These are phyloP conservation scores for Thysanoteuthis rhombus DNA, from an alignment of 2,888 invertebrate genomes.

Conservation along the genomic window DNA sequence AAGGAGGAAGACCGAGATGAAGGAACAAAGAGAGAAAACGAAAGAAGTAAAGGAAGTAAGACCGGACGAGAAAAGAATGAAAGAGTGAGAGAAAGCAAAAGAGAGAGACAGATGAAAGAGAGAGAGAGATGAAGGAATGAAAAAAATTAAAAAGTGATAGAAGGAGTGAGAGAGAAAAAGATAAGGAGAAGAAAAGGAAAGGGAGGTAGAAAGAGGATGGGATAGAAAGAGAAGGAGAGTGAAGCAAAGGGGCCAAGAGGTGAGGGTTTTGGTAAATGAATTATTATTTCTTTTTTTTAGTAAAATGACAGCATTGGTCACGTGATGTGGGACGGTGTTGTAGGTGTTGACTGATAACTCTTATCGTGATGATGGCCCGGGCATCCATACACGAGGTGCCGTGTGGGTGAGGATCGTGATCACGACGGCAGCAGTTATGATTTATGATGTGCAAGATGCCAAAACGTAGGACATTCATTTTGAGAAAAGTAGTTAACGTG, in stretches of 20 bases:
- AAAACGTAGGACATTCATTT: neutral
- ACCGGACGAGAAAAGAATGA: too few relatives aligned
- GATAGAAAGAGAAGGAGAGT: too few relatives aligned
- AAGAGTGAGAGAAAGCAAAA: too few relatives aligned
- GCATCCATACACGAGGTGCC: neutral
- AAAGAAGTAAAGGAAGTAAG: too few relatives aligned
- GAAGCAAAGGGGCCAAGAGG: too few relatives aligned
- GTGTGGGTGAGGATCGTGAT: neutral
- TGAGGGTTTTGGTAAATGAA: too few relatives aligned
- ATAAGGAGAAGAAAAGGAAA: neutral
- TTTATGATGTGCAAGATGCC: neutral
- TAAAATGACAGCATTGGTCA: neutral
- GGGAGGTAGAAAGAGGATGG: neutral
- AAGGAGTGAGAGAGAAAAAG: neutral
- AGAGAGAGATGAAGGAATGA: too few relatives aligned
- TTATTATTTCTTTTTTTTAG: neutral
- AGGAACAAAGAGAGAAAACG: too few relatives aligned
- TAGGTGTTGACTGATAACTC: neutral
- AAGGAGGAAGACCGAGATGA: too few relatives aligned
- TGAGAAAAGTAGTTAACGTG: neutral
- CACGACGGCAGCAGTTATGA: neutral
- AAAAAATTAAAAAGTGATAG: too few relatives aligned
- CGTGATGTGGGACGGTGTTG: neutral
- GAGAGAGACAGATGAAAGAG: too few relatives aligned
- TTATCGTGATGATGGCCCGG: neutral